Conservation (phyloP, 2,113 vertebrate species). For the Scytalopus superciliaris region DNA sequence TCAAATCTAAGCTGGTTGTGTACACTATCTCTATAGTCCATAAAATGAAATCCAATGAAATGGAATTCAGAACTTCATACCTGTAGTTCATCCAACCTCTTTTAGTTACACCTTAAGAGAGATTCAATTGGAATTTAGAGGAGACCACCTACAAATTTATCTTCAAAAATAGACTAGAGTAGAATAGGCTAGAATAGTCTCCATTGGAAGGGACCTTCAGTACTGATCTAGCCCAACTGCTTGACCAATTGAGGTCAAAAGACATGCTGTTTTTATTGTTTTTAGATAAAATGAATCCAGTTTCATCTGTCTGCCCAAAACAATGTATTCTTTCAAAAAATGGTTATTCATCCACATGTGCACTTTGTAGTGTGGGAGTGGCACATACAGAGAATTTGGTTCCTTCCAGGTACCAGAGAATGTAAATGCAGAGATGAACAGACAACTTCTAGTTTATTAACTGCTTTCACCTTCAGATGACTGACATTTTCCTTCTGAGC, state of each 20-base stretch:
- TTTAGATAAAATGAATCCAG: background rate
- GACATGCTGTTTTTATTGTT: background rate
- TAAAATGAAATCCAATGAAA: background rate
- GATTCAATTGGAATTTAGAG: background rate
- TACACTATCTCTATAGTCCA: background rate
- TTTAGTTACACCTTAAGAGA: background rate
- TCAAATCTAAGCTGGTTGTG: background rate
- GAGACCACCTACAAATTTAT: background rate
- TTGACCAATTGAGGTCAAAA: background rate
- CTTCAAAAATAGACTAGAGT: background rate
- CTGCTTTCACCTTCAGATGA: background rate
- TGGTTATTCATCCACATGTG: background rate
- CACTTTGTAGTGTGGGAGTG: background rate
- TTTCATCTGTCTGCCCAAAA: background rate
- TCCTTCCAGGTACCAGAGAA: background rate
- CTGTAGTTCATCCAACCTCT: background rate
- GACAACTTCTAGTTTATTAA: background rate
- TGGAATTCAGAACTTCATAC: background rate
- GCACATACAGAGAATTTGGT: background rate
- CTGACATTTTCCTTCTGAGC: background rate
- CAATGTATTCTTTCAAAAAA: background rate
- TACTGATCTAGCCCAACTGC: fast-evolving
- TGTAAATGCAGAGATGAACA: background rate
- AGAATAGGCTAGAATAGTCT: background rate
- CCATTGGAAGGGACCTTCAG: background rate